Evolutionary conservation across 2,113 vertebrate genomes (phyloP), one percentile per base, ranked within the genome.

Genomic region (Alaudala cheleensis): DNA sequence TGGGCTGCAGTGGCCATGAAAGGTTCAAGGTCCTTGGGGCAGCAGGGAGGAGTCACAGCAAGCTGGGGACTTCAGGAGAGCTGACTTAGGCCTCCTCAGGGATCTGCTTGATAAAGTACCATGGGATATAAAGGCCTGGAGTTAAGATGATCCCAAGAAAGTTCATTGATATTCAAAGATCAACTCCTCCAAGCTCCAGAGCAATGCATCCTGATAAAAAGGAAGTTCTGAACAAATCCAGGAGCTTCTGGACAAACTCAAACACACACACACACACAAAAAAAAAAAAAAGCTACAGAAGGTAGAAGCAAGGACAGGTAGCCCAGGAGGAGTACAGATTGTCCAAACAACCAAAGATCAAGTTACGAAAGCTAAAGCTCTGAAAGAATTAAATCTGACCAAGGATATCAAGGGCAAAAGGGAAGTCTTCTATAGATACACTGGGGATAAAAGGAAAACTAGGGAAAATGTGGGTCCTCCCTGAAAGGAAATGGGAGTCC

Each of bases 21-120:
- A 44, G 33, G 1, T 28, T 37, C 34, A 19, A 44, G 58, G 24
- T 50, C 51, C 66, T 57, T 72, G 12, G 31, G 31, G 18, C 50
- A 80, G 21, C 49, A 56, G 42, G 42, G 26, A 80, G 25, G 34
- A 21, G 6, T 2, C 42, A 56, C 34, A 56, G 25, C 29, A 42
- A 57, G 8, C 16, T 72, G 0, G 0, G 25, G 11, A 18, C 25
- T 56, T 34, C 2, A 1, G 25, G 22, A 65, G 18, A 65, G 42
- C 34, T 33, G 12, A 26, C 17, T 64, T 56, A 33, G 21, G 31
- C 34, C 21, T 80, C 21, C 33, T 56, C 50, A 19, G 76, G 29
- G 14, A 50, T 50, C 42, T 57, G 13, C 50, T 57, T 57, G 58
- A 18, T 57, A 65, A 80, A 42, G 31, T 22, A 23, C 5, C 13